Evolutionary conservation across 2,113 vertebrate genomes (phyloP).

Genomic region (Mirounga angustirostris): DNA sequence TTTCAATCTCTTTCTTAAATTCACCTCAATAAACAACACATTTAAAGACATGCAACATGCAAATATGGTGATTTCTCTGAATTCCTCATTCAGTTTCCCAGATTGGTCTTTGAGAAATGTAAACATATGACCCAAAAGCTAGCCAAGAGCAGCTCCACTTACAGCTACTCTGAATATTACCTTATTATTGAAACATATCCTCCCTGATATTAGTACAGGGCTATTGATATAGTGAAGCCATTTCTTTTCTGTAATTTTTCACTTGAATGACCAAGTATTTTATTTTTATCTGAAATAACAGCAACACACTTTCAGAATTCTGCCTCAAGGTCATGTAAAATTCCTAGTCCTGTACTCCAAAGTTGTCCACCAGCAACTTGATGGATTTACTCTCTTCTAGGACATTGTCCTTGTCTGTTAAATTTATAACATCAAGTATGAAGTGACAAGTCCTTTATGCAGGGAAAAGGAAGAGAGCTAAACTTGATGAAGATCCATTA

Average conservation of each 20-base stretch:
- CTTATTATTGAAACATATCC: neutral
- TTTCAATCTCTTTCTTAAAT: neutral
- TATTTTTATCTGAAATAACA: neutral
- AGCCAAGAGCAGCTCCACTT: neutral
- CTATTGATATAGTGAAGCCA: neutral
- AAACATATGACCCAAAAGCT: neutral
- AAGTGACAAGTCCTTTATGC: conserved; percentile 49
- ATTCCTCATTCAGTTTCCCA: neutral
- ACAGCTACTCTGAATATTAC: neutral
- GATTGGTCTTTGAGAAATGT: neutral
- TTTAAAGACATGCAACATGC: neutral
- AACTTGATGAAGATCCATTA: neutral
- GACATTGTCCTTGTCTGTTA: conserved; percentile 44
- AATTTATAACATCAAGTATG: conserved; percentile 52
- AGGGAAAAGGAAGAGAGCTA: neutral
- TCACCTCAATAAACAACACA: neutral
- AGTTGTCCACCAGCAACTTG: neutral
- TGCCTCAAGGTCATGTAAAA: conserved; percentile 32
- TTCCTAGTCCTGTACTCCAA: neutral
- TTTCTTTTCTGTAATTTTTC: conserved; percentile 18
- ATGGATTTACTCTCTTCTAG: conserved; percentile 32
- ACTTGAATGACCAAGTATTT: conserved; percentile 20
- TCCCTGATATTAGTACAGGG: too few species aligned
- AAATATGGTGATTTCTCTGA: neutral
- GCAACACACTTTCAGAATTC: neutral